These are phyloP conservation scores for Tiliacea aurago DNA, from an alignment of 2,888 invertebrate genomes.

Conservation along the genomic window DNA sequence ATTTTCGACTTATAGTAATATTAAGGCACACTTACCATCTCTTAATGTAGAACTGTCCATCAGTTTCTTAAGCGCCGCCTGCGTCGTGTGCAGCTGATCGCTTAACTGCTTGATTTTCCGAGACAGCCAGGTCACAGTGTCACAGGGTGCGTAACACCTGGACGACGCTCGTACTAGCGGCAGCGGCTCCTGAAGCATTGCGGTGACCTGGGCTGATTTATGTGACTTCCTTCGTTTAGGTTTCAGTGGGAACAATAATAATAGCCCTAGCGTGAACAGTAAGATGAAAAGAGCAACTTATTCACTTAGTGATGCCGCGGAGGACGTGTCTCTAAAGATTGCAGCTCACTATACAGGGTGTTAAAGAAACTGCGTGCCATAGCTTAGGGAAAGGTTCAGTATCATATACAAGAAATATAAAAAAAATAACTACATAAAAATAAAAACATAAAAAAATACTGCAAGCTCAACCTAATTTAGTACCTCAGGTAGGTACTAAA, in stretches of 20 bases:
- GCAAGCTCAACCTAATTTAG: no score
- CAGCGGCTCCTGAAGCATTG: constrained; percentile 79
- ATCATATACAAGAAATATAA: no score
- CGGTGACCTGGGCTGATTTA: constrained; percentile 57
- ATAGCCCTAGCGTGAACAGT: background rate
- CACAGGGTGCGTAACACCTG: constrained; percentile 92
- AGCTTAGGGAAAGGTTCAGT: no score
- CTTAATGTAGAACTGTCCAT: constrained; percentile 78
- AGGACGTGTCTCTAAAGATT: background rate
- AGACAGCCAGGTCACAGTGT: constrained; percentile 91
- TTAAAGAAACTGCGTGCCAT: no score
- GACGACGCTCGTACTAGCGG: constrained; percentile 85
- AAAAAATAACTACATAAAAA: no score
- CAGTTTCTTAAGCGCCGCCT: constrained; percentile 86
- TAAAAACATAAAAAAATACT: no score
- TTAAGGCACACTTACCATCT: constrained; percentile 68
- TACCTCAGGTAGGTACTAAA: no score
- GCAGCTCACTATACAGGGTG: no score
- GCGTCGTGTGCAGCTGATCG: constrained; percentile 88
- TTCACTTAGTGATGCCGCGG: background rate
- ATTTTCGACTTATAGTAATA: background rate
- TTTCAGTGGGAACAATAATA: background rate
- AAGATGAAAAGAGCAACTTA: background rate
- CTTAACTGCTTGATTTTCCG: constrained; percentile 89
- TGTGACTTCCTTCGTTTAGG: constrained; percentile 28